These are phyloP conservation scores for Hirtodrosophila cameraria DNA, from an alignment of 2,888 invertebrate species.

Conservation along the genomic window DNA sequence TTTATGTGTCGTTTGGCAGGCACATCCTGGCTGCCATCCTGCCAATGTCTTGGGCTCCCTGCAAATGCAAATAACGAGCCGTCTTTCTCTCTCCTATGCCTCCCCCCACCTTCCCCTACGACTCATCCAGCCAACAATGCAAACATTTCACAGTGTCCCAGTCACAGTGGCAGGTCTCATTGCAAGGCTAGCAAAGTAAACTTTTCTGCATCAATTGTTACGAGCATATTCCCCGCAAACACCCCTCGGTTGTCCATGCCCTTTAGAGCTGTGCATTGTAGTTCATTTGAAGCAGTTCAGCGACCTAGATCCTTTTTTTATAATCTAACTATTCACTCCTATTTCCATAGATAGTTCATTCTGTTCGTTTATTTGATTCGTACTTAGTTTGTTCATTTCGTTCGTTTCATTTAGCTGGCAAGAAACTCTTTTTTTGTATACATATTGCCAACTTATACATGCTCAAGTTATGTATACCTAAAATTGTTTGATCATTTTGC, in stretches of 20 bases:
- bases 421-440: too few relatives aligned
- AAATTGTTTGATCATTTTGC: too few relatives aligned
- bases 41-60: conserved; percentile 42
- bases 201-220: conserved; percentile 76
- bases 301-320: too few relatives aligned
- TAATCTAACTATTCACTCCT: too few relatives aligned
- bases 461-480: too few relatives aligned
- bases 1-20: conserved; percentile 55
- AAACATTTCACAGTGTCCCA: conserved; percentile 38
- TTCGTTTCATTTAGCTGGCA: too few relatives aligned
- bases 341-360: too few relatives aligned
- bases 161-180: conserved; percentile 8
- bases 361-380: too few relatives aligned
- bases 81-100: neutral
- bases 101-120: neutral
- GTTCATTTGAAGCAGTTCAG: too few relatives aligned
- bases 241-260: neutral
- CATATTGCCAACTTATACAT: too few relatives aligned
- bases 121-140: conserved; percentile 32
- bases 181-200: conserved; percentile 51
- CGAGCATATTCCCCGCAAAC: conserved; percentile 2
- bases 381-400: too few relatives aligned
- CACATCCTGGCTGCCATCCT: conserved; percentile 57
- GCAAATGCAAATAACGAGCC: conserved; percentile 73
- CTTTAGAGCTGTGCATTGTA: neutral